phyloP scores from a whole-genome alignment of 2,113 vertebrate genomes.

The Manacus vitellinus region DNA sequence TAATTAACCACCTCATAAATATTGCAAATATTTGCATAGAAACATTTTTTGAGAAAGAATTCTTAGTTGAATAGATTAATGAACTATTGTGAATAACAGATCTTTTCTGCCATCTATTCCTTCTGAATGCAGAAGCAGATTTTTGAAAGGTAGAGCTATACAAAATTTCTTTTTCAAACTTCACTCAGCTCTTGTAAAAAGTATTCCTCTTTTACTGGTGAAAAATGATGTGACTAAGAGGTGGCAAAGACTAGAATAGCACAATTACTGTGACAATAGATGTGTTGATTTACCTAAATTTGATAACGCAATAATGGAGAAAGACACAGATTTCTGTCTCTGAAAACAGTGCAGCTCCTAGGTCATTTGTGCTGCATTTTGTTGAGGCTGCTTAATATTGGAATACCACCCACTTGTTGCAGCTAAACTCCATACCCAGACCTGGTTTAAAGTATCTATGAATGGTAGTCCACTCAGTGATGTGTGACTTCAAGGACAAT shows the following conservation, averaged over 20 bases:
- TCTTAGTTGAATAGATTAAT: background rate
- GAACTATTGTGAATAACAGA: background rate
- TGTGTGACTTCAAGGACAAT: background rate
- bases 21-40: background rate
- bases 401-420: accelerated
- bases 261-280: background rate
- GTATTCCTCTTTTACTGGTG: background rate
- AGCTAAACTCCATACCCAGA: background rate
- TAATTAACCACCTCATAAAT: background rate
- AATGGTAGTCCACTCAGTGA: background rate
- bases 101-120: background rate
- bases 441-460: background rate
- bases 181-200: background rate
- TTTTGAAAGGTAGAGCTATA: background rate
- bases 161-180: background rate
- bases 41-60: background rate
- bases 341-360: background rate
- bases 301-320: background rate
- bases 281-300: background rate
- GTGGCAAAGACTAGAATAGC: background rate
- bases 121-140: background rate
- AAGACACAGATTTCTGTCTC: background rate
- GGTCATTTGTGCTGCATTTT: background rate
- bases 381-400: background rate
- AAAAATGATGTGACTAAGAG: background rate